phyloP scores from a whole-genome alignment of 2,113 vertebrate genomes.

The Eira barbara region DNA sequence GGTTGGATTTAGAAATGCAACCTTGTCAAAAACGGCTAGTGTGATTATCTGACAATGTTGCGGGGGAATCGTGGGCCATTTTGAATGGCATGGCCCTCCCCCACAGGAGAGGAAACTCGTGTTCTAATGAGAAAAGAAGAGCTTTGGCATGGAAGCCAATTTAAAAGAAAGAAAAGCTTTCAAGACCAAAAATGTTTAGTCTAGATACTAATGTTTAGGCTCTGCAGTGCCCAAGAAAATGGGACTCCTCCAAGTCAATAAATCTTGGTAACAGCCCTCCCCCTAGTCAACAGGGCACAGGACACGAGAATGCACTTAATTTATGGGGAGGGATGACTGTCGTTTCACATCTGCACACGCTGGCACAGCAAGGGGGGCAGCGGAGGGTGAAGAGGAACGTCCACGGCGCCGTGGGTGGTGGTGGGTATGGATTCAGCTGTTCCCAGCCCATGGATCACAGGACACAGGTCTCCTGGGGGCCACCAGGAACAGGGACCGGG shows the following conservation, averaged over 20 bases:
- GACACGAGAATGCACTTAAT: not conserved
- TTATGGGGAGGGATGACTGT: not conserved
- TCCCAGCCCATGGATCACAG: rapidly evolving
- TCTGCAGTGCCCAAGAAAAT: constrained; percentile 68
- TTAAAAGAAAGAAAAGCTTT: constrained; percentile 37
- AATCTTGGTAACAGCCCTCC: constrained; percentile 63
- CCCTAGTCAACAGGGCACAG: not conserved
- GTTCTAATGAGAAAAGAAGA: constrained; percentile 52
- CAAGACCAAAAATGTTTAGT: constrained; percentile 66
- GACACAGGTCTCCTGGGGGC: rapidly evolving
- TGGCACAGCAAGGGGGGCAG: no score
- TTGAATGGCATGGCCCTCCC: not conserved
- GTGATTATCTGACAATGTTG: not conserved
- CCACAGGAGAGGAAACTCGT: not conserved
- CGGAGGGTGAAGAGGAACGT: rapidly evolving
- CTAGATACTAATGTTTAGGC: constrained; percentile 64
- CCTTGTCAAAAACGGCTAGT: not conserved
- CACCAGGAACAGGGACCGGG: rapidly evolving
- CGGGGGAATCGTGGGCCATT: not conserved
- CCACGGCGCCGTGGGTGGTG: rapidly evolving
- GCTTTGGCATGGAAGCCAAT: constrained; percentile 48
- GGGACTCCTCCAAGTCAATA: constrained; percentile 63
- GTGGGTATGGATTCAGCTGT: rapidly evolving
- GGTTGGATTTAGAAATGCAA: not conserved
- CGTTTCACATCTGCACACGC: not conserved